Evolutionary conservation across 2,797 vertebrate genomes (phyloP).

Genomic region (Monodelphis domestica): DNA sequence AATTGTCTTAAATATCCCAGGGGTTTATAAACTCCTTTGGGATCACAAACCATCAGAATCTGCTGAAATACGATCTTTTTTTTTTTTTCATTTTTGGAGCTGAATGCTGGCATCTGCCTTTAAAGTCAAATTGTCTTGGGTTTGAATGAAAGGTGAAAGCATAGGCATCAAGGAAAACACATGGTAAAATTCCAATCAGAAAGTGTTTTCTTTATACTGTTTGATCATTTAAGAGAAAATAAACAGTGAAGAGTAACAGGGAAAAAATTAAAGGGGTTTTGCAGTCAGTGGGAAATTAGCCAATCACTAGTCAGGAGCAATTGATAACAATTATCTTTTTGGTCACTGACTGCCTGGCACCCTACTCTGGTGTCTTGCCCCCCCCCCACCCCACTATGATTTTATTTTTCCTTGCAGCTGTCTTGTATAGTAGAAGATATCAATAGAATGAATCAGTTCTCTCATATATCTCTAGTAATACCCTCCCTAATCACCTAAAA

Average conservation of each 20-base stretch:
- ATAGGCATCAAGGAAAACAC: conserved; percentile 10
- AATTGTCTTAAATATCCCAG: background rate
- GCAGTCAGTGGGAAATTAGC: conserved; percentile 11
- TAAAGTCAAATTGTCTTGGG: background rate
- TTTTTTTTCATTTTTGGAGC: conserved; percentile 22
- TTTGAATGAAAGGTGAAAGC: conserved; percentile 42
- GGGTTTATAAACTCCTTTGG: background rate
- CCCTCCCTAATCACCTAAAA: background rate
- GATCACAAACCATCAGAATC: background rate
- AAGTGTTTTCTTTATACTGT: background rate
- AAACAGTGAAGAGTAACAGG: conserved; percentile 40
- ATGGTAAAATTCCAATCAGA: conserved; percentile 11
- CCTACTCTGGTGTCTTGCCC: background rate
- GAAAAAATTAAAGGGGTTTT: conserved; percentile 16
- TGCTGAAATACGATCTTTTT: background rate
- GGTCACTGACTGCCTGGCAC: conserved; percentile 17
- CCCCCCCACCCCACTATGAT: background rate
- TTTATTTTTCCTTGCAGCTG: background rate
- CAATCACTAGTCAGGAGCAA: conserved; percentile 19
- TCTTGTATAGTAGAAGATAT: background rate
- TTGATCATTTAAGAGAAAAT: conserved; percentile 40
- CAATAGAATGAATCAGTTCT: background rate
- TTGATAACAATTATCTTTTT: conserved; percentile 19
- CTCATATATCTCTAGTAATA: background rate
- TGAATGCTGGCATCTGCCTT: background rate